Evolutionary conservation across 2,113 vertebrate species (phyloP).

Genomic region (Oryzias woworae): DNA sequence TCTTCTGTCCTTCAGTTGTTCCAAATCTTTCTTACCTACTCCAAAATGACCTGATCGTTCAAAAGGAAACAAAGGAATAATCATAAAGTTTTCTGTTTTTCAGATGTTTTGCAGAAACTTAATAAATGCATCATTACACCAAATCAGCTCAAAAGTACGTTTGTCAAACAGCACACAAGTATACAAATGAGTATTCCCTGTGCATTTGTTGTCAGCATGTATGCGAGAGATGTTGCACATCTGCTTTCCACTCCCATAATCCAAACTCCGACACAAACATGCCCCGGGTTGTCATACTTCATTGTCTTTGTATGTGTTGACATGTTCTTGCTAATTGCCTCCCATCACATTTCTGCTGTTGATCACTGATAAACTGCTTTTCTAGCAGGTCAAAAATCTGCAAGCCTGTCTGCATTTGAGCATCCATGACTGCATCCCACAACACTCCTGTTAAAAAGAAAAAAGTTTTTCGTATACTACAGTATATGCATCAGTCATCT

Average conservation of each 20-base stretch:
- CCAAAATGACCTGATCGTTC: too few relatives aligned
- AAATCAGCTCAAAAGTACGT: constrained; percentile 1
- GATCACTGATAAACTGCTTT: neutral
- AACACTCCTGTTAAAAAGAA: too few relatives aligned
- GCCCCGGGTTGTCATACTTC: constrained; percentile 29
- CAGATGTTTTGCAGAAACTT: constrained; percentile 9
- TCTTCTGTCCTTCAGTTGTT: too few relatives aligned
- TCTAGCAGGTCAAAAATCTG: too few relatives aligned
- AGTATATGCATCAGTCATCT: too few relatives aligned
- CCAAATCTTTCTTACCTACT: too few relatives aligned
- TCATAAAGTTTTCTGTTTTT: constrained; percentile 25
- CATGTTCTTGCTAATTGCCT: constrained; percentile 53
- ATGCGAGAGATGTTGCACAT: constrained; percentile 43
- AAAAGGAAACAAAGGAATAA: constrained; percentile 8
- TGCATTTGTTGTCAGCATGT: constrained; percentile 32
- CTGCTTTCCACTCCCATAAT: constrained; percentile 19
- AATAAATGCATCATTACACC: constrained; percentile 9
- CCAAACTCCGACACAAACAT: constrained; percentile 19
- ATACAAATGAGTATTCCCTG: constrained; percentile 6
- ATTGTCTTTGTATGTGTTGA: constrained; percentile 48
- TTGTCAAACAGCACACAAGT: constrained; percentile 4
- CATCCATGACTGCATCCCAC: too few relatives aligned
- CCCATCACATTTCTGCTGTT: constrained; percentile 42
- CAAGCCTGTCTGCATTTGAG: too few relatives aligned
- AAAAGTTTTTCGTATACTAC: too few relatives aligned